These are phyloP conservation scores for Ctenodactylus gundi DNA, from an alignment of 2,113 vertebrate genomes.

Conservation along the genomic window DNA sequence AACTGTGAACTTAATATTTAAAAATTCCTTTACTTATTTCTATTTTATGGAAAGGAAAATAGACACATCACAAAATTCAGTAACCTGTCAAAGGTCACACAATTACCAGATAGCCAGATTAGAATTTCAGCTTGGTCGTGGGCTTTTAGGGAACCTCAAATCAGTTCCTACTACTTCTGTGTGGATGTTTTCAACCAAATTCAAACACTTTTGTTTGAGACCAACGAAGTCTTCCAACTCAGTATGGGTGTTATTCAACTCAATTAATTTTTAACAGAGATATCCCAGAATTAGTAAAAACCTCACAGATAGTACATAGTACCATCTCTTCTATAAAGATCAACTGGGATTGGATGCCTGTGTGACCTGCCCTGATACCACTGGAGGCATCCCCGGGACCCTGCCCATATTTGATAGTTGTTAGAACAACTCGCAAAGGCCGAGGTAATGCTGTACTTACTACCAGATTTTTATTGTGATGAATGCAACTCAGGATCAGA, in stretches of 20 bases:
- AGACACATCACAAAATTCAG: neutral
- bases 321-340: neutral
- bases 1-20: neutral
- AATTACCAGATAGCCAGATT: neutral
- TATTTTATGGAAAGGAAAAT: neutral
- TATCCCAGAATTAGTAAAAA: neutral
- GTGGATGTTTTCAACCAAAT: neutral
- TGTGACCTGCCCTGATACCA: neutral
- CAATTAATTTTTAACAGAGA: neutral
- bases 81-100: neutral
- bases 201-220: neutral
- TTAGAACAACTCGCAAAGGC: neutral
- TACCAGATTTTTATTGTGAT: neutral
- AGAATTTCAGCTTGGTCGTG: neutral
- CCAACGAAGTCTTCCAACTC: neutral
- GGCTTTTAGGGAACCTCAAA: neutral
- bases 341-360: neutral
- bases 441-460: neutral
- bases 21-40: neutral
- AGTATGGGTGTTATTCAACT: neutral
- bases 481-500: neutral
- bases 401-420: neutral
- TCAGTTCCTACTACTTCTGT: neutral
- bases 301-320: neutral
- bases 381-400: neutral